phyloP scores from a whole-genome alignment of 2,797 vertebrate genomes.

The Darevskia nairensis region DNA sequence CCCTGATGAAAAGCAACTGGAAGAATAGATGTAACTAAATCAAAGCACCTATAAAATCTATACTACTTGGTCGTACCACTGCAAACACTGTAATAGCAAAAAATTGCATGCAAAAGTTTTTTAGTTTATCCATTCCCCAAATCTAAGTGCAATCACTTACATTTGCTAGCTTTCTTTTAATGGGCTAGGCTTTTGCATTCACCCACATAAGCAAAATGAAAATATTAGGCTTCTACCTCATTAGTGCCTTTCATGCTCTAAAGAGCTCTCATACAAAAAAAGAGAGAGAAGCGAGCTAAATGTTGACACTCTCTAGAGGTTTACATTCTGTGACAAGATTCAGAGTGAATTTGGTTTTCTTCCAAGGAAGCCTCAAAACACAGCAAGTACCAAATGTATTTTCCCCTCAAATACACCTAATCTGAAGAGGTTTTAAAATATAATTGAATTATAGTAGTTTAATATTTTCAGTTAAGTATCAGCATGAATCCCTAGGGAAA shows the following conservation, averaged over 20 bases:
- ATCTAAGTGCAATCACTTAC: background rate
- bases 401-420: background rate
- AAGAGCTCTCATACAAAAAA: background rate
- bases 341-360: background rate
- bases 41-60: background rate
- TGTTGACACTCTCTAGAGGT: background rate
- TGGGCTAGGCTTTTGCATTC: background rate
- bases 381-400: conserved; percentile 6
- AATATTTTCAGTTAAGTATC: background rate
- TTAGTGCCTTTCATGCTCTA: background rate
- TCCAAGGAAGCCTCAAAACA: background rate
- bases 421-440: background rate
- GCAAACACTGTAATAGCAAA: background rate
- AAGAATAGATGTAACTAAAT: background rate
- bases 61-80: background rate
- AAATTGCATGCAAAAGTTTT: background rate
- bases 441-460: background rate
- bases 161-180: background rate
- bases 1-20: background rate
- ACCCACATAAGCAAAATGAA: background rate
- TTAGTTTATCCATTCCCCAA: conserved; percentile 7
- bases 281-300: background rate
- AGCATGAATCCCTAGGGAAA: background rate
- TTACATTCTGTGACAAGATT: background rate
- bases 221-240: conserved; percentile 15